Evolutionary conservation across 2,888 invertebrate genomes (phyloP).

Genomic region (Daptonema setosum): DNA sequence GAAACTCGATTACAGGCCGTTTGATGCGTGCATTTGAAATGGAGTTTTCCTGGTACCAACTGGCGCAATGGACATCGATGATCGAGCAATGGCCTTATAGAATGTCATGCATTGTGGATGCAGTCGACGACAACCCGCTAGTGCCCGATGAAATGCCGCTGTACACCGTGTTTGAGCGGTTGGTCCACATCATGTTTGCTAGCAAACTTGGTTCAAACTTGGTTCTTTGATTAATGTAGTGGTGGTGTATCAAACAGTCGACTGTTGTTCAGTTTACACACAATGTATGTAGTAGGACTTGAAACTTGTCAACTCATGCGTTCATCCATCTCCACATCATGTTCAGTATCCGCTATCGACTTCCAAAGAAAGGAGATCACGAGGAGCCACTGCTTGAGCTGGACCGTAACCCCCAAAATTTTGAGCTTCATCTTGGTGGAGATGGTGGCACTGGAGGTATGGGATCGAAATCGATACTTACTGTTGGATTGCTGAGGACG

Average conservation of each 20-base stretch:
- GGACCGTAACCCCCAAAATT: constrained; percentile 77
- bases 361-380: constrained; percentile 48
- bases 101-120: constrained; percentile 86
- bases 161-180: background rate
- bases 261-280: too few relatives aligned
- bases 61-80: constrained; percentile 92
- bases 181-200: background rate
- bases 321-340: background rate
- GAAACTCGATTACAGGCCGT: constrained; percentile 43
- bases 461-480: too few relatives aligned
- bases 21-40: constrained; percentile 91
- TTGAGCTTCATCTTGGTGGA: constrained; percentile 37
- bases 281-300: background rate
- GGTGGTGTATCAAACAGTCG: too few relatives aligned
- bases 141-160: background rate
- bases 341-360: constrained; percentile 39
- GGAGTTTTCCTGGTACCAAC: constrained; percentile 93
- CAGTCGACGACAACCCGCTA: constrained; percentile 47
- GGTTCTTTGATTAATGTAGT: background rate
- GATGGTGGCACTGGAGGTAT: constrained; percentile 16
- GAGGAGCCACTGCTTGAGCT: constrained; percentile 67
- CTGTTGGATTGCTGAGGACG: constrained; percentile 48
- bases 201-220: too few relatives aligned
- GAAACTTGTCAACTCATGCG: background rate
- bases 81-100: constrained; percentile 97